These are phyloP conservation scores for Acipenser oxyrinchus DNA, from an alignment of 2,797 vertebrate genomes.

Conservation along the genomic window DNA sequence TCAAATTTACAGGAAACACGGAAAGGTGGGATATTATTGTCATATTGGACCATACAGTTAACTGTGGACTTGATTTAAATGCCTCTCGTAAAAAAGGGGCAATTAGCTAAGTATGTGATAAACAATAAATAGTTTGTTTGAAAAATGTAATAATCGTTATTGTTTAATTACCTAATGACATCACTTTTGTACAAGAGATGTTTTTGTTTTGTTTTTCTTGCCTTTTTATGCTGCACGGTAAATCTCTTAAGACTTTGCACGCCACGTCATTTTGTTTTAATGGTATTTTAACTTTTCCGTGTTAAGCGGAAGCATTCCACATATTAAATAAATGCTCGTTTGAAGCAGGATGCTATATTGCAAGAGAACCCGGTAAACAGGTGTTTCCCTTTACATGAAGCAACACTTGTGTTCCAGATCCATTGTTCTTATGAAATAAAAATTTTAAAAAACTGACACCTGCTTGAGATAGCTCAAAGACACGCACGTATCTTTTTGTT, in stretches of 20 bases:
- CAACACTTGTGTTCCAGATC: constrained; percentile 23
- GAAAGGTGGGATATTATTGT: too few species aligned
- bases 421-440: constrained; percentile 28
- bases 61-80: too few species aligned
- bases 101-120: too few species aligned
- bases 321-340: constrained; percentile 30
- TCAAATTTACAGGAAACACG: too few species aligned
- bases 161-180: constrained; percentile 3
- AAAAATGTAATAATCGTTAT: too few species aligned
- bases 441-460: constrained; percentile 26
- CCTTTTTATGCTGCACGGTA: constrained; percentile 14
- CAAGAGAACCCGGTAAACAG: constrained; percentile 57
- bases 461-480: constrained; percentile 11
- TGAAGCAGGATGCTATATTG: constrained; percentile 48
- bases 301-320: constrained; percentile 36
- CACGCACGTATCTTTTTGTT: background rate
- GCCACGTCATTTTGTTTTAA: background rate
- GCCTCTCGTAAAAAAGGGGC: too few species aligned
- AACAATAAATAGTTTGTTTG: too few species aligned
- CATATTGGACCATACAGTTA: too few species aligned
- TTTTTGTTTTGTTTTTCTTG: constrained; percentile 11
- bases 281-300: constrained; percentile 15
- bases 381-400: constrained; percentile 50
- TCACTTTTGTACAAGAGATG: constrained; percentile 31
- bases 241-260: constrained; percentile 8